Evolutionary conservation across 2,113 vertebrate genomes (phyloP), one percentile per base, ranked within the genome.

Genomic region (Podocnemis expansa): DNA sequence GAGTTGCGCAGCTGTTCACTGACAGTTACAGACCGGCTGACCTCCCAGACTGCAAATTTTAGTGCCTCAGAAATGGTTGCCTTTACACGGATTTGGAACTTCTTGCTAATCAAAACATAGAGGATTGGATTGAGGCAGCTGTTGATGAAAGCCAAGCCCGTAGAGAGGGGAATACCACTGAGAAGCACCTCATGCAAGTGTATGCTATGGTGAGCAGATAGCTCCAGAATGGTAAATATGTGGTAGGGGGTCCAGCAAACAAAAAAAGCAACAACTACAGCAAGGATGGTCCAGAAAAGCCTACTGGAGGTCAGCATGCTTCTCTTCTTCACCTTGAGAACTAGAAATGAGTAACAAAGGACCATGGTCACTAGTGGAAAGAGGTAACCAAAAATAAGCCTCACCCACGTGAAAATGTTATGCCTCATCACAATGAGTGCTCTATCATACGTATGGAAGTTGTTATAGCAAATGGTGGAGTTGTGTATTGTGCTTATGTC

Each of bases 41-140:
- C 97, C 94, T 99, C 99, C 97, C 98, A 97, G 73, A 99, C 97
- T 0, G 99, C 99, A 85, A 97, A 96, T 96, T 99, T 99, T 1
- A 99, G 98, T 58, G 99, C 97, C 76, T 99, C 98, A 11, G 99
- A 97, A 85, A 98, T 98, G 0, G 99, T 98, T 12, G 90, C 97
- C 94, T 97, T 98, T 24, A 99, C 97, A 83, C 98, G 98, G 5
- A 49, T 95, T 52, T 99, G 98, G 91, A 99, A 98, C 87, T 98
- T 99, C 91, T 99, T 99, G 91, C 98, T 98, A 21, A 99, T 97
- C 41, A 99, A 98, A 86, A 99, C 98, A 0, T 99, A 99, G 78
- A 99, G 98, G 80, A 99, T 97, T 5, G 99, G 99, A 95, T 99
- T 99, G 89, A 99, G 96, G 90, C 99, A 99, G 87, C 99, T 99